Evolutionary conservation across 2,888 invertebrate genomes (phyloP).

Genomic region (Eugnorisma glareosa): DNA sequence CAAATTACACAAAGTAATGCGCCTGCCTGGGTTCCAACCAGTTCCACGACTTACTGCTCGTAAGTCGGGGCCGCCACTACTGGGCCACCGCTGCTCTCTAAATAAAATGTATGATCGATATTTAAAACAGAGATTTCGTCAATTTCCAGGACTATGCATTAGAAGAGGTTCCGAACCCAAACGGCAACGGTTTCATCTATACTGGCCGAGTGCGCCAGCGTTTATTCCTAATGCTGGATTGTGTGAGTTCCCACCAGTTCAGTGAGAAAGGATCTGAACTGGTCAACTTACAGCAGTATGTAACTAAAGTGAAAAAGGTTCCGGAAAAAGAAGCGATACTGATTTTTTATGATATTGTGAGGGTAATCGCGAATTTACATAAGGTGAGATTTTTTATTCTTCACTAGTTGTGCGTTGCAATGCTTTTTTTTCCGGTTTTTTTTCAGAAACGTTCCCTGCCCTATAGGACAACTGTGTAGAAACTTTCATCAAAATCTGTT

Average conservation of each 20-base stretch:
- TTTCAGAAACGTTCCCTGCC: neutral
- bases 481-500: no score
- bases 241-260: slow-evolving; percentile 93
- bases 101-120: neutral
- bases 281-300: slow-evolving; percentile 94
- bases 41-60: no score
- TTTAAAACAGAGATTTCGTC: neutral
- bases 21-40: no score
- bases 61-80: no score
- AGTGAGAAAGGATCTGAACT: slow-evolving; percentile 90
- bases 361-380: slow-evolving; percentile 93
- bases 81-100: no score
- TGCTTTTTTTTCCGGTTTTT: neutral
- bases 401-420: neutral
- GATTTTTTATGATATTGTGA: slow-evolving; percentile 94
- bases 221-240: slow-evolving; percentile 93
- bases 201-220: slow-evolving; percentile 91
- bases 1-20: no score
- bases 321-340: slow-evolving; percentile 93
- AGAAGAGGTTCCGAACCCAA: slow-evolving; percentile 91
- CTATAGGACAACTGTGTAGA: no score
- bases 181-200: slow-evolving; percentile 88
- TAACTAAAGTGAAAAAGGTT: slow-evolving; percentile 94
- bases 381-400: slow-evolving; percentile 85
- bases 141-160: slow-evolving; percentile 92